A percentile compares a stretch with the other conserved stretches of the same genome.
phyloP scores from a whole-genome alignment of 2,888 invertebrate species.

The Thalpophila matura region DNA sequence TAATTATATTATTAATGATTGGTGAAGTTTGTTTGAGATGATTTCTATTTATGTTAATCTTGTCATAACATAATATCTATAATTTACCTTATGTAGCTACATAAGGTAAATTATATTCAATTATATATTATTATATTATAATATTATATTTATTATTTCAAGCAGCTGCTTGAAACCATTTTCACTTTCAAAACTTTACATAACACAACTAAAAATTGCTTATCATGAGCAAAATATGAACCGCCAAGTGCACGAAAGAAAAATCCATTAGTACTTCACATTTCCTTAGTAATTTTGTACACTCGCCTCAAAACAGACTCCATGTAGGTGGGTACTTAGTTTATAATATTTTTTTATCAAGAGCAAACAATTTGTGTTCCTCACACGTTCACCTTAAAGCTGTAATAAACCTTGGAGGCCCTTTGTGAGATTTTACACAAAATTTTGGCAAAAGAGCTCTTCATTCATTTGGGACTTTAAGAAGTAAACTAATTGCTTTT shows the following conservation, averaged over 20 bases:
- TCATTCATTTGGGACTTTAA: conserved; percentile 27
- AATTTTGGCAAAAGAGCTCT: conserved; percentile 24
- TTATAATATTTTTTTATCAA: not conserved
- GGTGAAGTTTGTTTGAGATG: too few species aligned
- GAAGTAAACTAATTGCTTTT: conserved; percentile 25
- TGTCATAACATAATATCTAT: too few species aligned
- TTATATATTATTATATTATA: too few species aligned
- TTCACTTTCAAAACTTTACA: not conserved
- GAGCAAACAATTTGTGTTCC: conserved; percentile 8
- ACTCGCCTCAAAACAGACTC: conserved; percentile 23
- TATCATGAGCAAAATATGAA: conserved; percentile 29
- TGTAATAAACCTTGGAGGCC: conserved; percentile 25
- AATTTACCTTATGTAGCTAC: too few species aligned
- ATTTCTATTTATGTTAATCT: too few species aligned
- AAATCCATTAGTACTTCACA: conserved; percentile 39
- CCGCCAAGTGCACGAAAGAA: conserved; percentile 23
- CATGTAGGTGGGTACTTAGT: not conserved
- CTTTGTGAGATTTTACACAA: conserved; percentile 30
- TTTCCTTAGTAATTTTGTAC: conserved; percentile 28
- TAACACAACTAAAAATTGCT: conserved; percentile 21
- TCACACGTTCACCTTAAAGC: conserved; percentile 13
- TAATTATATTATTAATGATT: too few species aligned
- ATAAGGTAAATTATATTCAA: too few species aligned
- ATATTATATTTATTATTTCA: too few species aligned
- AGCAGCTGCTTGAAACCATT: not conserved